phyloP scores from a whole-genome alignment of 2,888 invertebrate genomes.

The Pharmacophagus antenor region DNA sequence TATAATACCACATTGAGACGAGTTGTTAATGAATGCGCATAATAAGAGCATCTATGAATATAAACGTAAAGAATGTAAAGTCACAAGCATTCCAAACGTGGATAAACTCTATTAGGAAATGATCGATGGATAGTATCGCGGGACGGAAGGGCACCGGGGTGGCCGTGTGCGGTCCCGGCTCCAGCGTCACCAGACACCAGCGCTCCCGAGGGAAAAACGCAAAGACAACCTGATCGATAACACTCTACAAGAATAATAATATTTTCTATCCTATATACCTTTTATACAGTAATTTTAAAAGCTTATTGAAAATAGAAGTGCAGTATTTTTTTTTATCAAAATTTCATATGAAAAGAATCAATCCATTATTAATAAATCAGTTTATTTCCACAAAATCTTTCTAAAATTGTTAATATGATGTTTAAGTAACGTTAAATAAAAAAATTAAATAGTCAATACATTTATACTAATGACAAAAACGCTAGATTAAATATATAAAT shows the following conservation, averaged over 20 bases:
- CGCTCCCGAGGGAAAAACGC: neutral
- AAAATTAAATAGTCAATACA: too few species aligned
- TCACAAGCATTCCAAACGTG: slow-evolving; percentile 49
- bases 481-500: too few species aligned
- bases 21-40: neutral
- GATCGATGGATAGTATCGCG: slow-evolving; percentile 55
- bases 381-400: too few species aligned
- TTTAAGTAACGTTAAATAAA: too few species aligned
- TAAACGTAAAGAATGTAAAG: slow-evolving; percentile 33
- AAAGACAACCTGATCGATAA: neutral
- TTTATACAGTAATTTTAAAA: too few species aligned
- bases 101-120: slow-evolving; percentile 67
- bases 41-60: neutral
- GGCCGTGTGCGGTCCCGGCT: slow-evolving; percentile 36
- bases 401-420: too few species aligned
- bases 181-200: slow-evolving; percentile 34
- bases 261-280: neutral
- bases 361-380: too few species aligned
- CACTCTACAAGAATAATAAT: neutral
- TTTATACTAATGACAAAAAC: too few species aligned
- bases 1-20: neutral
- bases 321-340: too few species aligned
- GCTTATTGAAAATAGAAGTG: too few species aligned
- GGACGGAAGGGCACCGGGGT: slow-evolving; percentile 38
- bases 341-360: too few species aligned